Percentiles rank a stretch among this genome's conserved stretches.
Conservation (phyloP, 2,888 invertebrate species). For the Lasioglossum marginatum region DNA sequence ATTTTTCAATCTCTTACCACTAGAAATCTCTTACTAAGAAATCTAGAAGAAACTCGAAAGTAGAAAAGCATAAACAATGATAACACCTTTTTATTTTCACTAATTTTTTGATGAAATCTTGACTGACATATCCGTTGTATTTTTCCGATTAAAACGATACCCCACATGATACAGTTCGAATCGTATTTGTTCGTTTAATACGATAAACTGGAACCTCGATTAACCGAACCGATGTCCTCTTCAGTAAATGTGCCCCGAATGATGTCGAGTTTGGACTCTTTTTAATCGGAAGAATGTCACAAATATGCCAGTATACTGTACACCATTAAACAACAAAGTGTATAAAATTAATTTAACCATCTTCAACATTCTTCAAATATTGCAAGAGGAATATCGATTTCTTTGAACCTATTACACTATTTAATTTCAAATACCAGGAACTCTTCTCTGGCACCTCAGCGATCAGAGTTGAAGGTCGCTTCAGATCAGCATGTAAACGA, state of each 20-base stretch:
- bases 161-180: not conserved
- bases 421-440: not conserved
- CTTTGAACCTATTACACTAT: not conserved
- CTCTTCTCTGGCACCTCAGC: not conserved
- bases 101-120: not conserved
- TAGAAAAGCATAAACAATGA: not conserved
- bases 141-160: not conserved
- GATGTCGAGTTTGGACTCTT: not conserved
- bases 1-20: not conserved
- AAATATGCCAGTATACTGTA: not conserved
- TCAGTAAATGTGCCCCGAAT: not conserved
- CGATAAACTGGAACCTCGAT: not conserved
- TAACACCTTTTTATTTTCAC: not conserved
- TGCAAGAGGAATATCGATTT: not conserved
- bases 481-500: slow-evolving; percentile 21
- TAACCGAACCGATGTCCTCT: not conserved
- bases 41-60: too few relatives aligned
- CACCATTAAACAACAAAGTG: not conserved
- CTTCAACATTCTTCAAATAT: too few relatives aligned
- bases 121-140: not conserved
- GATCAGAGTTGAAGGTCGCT: not conserved
- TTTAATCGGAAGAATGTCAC: not conserved
- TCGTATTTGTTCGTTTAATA: not conserved
- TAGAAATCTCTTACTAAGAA: too few relatives aligned
- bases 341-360: not conserved